A percentile compares a stretch with the other conserved stretches of the same genome.
phyloP scores from a whole-genome alignment of 2,113 vertebrate genomes.

The Gymnarchus niloticus region DNA sequence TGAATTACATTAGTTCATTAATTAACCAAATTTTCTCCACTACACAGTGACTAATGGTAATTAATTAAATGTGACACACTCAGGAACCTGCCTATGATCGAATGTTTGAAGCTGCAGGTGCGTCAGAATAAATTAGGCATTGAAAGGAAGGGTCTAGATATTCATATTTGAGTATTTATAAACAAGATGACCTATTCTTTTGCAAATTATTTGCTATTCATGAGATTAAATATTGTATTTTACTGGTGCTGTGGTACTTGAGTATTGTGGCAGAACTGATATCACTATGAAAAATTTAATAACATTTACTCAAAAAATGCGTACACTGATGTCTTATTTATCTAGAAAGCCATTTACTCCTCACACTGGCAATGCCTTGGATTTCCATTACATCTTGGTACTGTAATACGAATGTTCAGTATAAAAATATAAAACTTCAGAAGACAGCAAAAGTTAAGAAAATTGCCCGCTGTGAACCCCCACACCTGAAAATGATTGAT shows the following conservation, averaged over 20 bases:
- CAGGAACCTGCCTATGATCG: slow-evolving; percentile 11
- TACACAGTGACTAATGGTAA: slow-evolving; percentile 7
- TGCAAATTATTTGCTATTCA: background rate
- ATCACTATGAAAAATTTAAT: too few relatives aligned
- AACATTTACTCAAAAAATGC: background rate
- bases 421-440: background rate
- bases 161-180: slow-evolving; percentile 13
- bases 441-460: background rate
- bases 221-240: background rate
- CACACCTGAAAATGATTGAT: background rate
- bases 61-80: slow-evolving; percentile 6
- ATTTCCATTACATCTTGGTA: background rate
- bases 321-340: background rate
- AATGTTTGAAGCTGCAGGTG: slow-evolving; percentile 7
- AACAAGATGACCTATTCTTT: background rate
- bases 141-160: background rate
- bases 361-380: too few relatives aligned
- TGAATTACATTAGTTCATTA: background rate
- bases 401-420: background rate
- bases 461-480: background rate
- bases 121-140: slow-evolving; percentile 13
- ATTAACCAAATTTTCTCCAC: slow-evolving; percentile 4
- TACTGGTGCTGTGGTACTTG: background rate
- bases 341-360: background rate
- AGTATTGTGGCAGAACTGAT: background rate